These are phyloP conservation scores for Acanthis flammea DNA, from an alignment of 2,797 vertebrate species.

Conservation along the genomic window DNA sequence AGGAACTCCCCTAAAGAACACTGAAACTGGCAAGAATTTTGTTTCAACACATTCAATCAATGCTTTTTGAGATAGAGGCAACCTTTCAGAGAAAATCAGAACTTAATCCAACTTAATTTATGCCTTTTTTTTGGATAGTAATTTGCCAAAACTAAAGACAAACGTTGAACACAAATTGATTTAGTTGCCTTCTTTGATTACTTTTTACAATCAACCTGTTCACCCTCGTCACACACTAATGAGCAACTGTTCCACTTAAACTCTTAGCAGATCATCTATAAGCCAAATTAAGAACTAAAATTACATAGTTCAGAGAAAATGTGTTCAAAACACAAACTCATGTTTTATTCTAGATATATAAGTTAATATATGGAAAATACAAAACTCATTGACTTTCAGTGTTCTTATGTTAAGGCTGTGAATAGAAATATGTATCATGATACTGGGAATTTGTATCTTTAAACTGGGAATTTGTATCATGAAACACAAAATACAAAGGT, in stretches of 20 bases:
- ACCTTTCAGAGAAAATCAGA: background rate
- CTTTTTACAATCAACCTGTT: background rate
- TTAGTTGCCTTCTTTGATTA: background rate
- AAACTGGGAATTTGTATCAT: background rate
- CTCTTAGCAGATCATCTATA: background rate
- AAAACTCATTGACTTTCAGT: background rate
- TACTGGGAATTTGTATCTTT: background rate
- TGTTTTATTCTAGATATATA: background rate
- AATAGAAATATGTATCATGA: background rate
- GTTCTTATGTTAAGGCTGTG: background rate
- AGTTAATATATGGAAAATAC: background rate
- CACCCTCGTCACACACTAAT: background rate
- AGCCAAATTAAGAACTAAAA: background rate
- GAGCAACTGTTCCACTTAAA: background rate
- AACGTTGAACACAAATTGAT: background rate
- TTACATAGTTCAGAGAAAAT: background rate
- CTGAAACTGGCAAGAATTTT: background rate
- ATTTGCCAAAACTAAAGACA: background rate
- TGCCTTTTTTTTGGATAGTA: background rate
- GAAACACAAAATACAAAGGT: background rate
- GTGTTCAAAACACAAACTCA: background rate
- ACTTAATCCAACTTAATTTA: constrained; percentile 7
- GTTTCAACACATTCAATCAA: background rate
- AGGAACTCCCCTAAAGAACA: background rate
- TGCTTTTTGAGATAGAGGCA: background rate